Base-by-base conservation (phyloP, 2,113 vertebrate genomes). In the Oryzias melastigma region DNA sequence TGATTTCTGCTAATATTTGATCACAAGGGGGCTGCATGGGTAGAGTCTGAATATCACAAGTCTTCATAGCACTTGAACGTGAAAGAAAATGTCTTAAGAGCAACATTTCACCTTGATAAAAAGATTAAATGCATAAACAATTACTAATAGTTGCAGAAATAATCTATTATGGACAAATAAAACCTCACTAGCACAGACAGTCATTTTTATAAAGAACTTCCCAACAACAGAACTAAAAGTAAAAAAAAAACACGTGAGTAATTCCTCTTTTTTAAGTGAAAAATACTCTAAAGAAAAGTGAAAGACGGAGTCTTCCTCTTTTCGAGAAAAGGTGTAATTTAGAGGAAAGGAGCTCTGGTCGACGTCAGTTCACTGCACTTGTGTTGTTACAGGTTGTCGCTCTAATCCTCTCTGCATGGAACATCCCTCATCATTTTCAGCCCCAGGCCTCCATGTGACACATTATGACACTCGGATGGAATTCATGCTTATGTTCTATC, bases 281-380 rank as follows among this genome's bases (percentile, higher is more conserved):
- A 75, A 57, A 43, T 44, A 50, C 20, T 62, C 22, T 43, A 62
- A 65, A 61, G 47, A 78, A 41, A 66, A 83, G 72, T 68, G 60
- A 81, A 78, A 84, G 59, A 22, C 19, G 4, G 41, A 47, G 64
- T 44, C 78, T 80, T 86, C 84, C 83, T 80, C 63, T 60, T 87
- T 82, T 62, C 66, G 25, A 63, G 80, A 74, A 80, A 49, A 13
- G 0, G 27, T 46, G 0, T 54, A n/a, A n/a, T 20, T 55, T 41
- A 61, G 53, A 53, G 71, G 71, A 85, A 82, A 62, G 54, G 22
- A 52, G 40, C 44, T 62, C 44, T 41, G 22, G 43, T 42, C 47
- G 16, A 16, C 49, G 48, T 24, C 24, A n/a, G 68, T 63, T 81
- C 72, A 62, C 46, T 70, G 44, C 44, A 62, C 58, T 61, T 58